phyloP scores from a whole-genome alignment of 2,113 vertebrate genomes.

The Antennarius striatus region DNA sequence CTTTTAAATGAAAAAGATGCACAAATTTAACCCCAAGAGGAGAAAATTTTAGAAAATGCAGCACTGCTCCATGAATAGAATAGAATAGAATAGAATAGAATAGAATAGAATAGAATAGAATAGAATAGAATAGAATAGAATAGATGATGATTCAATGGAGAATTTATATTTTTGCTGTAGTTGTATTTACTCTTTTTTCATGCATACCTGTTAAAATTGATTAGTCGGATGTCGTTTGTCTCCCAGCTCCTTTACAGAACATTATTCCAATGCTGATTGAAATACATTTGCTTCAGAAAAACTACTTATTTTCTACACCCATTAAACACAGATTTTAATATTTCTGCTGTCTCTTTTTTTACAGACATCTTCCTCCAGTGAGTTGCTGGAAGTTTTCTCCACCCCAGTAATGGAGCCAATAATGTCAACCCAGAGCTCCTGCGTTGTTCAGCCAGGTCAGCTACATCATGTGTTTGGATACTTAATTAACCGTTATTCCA shows the following conservation, averaged over 20 bases:
- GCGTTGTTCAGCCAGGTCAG: slow-evolving; percentile 49
- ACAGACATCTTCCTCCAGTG: slow-evolving; percentile 41
- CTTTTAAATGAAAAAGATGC: neutral
- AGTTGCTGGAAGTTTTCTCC: slow-evolving; percentile 66
- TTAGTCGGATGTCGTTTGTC: neutral
- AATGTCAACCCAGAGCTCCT: neutral
- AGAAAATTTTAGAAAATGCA: neutral
- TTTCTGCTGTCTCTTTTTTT: slow-evolving; percentile 13
- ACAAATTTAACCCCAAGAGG: too few species aligned
- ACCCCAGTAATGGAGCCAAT: slow-evolving; percentile 20
- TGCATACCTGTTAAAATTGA: neutral
- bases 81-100: too few species aligned
- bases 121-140: too few species aligned
- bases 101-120: too few species aligned
- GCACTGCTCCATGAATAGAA: neutral
- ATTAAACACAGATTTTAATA: neutral
- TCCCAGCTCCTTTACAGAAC: neutral
- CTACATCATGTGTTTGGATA: neutral
- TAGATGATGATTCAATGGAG: too few species aligned
- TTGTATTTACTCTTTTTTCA: too few species aligned
- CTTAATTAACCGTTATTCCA: neutral
- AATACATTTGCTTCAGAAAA: neutral
- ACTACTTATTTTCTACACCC: neutral
- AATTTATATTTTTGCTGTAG: too few species aligned
- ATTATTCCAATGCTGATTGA: neutral